Conservation (phyloP, 2,888 invertebrate genomes). For the Luperina testacea region DNA sequence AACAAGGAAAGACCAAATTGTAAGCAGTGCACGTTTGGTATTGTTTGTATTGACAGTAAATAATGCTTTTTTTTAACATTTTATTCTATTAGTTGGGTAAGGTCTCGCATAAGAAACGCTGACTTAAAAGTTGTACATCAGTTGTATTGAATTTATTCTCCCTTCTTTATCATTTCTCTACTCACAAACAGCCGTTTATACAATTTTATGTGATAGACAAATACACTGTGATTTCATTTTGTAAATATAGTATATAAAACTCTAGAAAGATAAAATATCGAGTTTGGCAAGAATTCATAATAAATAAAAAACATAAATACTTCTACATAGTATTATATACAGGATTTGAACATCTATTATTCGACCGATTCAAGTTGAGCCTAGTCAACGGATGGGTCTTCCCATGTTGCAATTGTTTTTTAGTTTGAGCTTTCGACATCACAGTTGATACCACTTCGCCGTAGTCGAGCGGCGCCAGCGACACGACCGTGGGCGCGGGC, state of each 20-base stretch:
- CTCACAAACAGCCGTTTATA: slow-evolving; percentile 88
- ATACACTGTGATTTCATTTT: slow-evolving; percentile 89
- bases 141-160: slow-evolving; percentile 88
- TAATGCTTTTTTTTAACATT: slow-evolving; percentile 19
- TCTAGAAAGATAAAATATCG: slow-evolving; percentile 90
- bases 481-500: slow-evolving; percentile 81
- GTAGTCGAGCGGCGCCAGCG: slow-evolving; percentile 85
- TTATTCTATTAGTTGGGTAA: slow-evolving; percentile 39
- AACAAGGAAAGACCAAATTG: slow-evolving; percentile 23
- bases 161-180: slow-evolving; percentile 85
- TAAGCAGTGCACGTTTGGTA: slow-evolving; percentile 22
- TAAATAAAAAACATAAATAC: slow-evolving; percentile 88
- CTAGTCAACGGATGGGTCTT: slow-evolving; percentile 97
- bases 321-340: slow-evolving; percentile 97
- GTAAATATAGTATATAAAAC: slow-evolving; percentile 90
- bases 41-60: slow-evolving; percentile 33
- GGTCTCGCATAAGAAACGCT: slow-evolving; percentile 74
- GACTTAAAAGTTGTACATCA: slow-evolving; percentile 87
- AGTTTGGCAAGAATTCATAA: slow-evolving; percentile 90
- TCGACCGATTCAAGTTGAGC: slow-evolving; percentile 94
- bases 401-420: slow-evolving; percentile 96
- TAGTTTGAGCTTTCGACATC: slow-evolving; percentile 93
- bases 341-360: slow-evolving; percentile 93
- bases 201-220: slow-evolving; percentile 87
- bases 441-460: slow-evolving; percentile 92